These are phyloP conservation scores for Atta cephalotes DNA, from an alignment of 1,140 invertebrate species.

Conservation along the genomic window DNA sequence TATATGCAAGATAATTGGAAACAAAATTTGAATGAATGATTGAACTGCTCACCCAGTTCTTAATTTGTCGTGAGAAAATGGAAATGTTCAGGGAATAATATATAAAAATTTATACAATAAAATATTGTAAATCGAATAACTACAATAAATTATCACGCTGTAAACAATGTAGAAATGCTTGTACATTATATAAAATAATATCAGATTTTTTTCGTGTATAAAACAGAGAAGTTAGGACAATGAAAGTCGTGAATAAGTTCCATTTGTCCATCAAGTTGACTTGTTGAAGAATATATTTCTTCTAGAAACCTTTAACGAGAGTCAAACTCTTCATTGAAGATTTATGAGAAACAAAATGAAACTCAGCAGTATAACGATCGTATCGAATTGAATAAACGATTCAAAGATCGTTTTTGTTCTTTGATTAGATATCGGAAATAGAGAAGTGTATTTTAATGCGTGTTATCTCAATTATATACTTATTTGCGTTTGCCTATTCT, in stretches of 20 bases:
- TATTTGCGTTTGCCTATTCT: background rate
- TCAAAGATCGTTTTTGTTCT: background rate
- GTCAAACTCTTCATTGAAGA: constrained; percentile 4
- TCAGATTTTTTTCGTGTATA: background rate
- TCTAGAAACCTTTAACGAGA: constrained; percentile 50
- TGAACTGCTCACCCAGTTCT: background rate
- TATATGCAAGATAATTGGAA: background rate
- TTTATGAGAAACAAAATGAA: constrained; percentile 26
- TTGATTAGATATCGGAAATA: background rate
- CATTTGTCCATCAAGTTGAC: constrained; percentile 7
- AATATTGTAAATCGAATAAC: background rate
- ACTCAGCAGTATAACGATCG: background rate
- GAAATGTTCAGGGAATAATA: background rate
- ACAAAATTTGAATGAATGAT: background rate
- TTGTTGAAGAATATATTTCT: constrained; percentile 53
- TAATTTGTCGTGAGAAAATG: background rate
- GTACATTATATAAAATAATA: background rate
- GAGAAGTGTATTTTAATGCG: background rate
- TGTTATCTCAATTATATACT: background rate
- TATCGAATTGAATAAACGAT: constrained; percentile 20
- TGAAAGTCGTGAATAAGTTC: constrained; percentile 7
- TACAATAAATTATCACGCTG: background rate
- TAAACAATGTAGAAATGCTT: background rate
- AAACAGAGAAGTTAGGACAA: background rate
- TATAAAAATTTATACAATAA: background rate